These are phyloP conservation scores for Cantharis nigra DNA, from an alignment of 2,888 invertebrate genomes.

Conservation along the genomic window DNA sequence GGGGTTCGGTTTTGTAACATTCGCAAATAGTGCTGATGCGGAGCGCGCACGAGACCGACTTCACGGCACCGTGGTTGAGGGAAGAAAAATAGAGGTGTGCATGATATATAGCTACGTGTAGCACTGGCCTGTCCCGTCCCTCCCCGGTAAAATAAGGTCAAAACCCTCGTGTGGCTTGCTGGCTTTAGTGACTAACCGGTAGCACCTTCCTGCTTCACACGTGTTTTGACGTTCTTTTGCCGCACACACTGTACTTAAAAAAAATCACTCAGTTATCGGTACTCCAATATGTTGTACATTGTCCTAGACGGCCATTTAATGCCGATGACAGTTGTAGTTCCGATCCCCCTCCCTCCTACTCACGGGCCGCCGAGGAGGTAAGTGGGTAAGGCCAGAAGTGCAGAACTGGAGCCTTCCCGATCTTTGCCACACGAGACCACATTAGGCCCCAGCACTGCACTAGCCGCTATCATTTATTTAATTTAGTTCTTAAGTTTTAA, in stretches of 20 bases:
- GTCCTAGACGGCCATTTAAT: conserved; percentile 71
- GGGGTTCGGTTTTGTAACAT: conserved; percentile 99
- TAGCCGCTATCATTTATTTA: conserved; percentile 31
- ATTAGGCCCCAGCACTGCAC: conserved; percentile 46
- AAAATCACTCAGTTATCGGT: conserved; percentile 43
- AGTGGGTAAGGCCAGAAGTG: conserved; percentile 57
- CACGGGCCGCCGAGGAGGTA: conserved; percentile 57
- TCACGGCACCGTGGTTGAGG: conserved; percentile 99
- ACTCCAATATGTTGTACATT: conserved; percentile 55
- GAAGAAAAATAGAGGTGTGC: conserved; percentile 99
- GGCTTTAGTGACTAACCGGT: conserved; percentile 58
- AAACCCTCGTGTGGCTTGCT: conserved; percentile 58
- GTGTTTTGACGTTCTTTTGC: conserved; percentile 59
- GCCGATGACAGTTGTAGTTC: conserved; percentile 50
- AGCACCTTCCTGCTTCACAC: conserved; percentile 56
- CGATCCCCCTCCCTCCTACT: conserved; percentile 60
- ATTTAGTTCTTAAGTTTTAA: conserved; percentile 13
- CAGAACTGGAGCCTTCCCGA: conserved; percentile 65
- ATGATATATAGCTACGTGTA: conserved; percentile 76
- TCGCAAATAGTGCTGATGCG: conserved; percentile 99
- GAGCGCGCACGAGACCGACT: conserved; percentile 99
- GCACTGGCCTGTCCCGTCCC: conserved; percentile 60
- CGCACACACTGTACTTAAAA: conserved; percentile 49
- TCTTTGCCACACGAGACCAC: conserved; percentile 56
- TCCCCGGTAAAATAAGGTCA: conserved; percentile 58